Evolutionary conservation across 2,797 vertebrate species (phyloP).

Genomic region (Cygnus olor): DNA sequence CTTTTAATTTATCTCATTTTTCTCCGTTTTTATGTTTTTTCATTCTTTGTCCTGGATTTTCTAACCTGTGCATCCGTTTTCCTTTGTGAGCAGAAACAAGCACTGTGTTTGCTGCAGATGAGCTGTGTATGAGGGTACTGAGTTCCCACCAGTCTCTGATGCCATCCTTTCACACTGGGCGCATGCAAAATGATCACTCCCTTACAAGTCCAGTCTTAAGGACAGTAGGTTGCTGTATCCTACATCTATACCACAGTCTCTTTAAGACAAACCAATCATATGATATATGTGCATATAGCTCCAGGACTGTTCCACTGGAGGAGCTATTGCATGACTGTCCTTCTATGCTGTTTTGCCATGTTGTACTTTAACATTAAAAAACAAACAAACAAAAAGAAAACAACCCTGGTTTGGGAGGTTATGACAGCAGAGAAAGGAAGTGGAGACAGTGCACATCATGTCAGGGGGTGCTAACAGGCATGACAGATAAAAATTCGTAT

Average conservation of each 20-base stretch:
- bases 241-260: not conserved
- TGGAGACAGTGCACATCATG: not conserved
- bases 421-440: not conserved
- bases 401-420: not conserved
- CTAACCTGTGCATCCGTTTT: not conserved
- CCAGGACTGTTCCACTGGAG: slow-evolving; percentile 14
- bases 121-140: not conserved
- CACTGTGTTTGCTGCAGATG: not conserved
- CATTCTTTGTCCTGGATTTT: not conserved
- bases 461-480: not conserved
- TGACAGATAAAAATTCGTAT: not conserved
- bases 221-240: not conserved
- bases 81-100: not conserved
- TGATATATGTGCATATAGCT: not conserved
- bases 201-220: not conserved
- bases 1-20: not conserved
- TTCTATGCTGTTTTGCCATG: not conserved
- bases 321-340: not conserved
- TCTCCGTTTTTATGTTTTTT: not conserved
- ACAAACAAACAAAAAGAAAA: not conserved
- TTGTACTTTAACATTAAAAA: not conserved
- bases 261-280: not conserved
- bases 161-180: not conserved
- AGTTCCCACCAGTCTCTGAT: not conserved
- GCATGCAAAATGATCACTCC: not conserved